Base-by-base conservation (phyloP, 2,113 vertebrate species). In the Lates calcarifer region DNA sequence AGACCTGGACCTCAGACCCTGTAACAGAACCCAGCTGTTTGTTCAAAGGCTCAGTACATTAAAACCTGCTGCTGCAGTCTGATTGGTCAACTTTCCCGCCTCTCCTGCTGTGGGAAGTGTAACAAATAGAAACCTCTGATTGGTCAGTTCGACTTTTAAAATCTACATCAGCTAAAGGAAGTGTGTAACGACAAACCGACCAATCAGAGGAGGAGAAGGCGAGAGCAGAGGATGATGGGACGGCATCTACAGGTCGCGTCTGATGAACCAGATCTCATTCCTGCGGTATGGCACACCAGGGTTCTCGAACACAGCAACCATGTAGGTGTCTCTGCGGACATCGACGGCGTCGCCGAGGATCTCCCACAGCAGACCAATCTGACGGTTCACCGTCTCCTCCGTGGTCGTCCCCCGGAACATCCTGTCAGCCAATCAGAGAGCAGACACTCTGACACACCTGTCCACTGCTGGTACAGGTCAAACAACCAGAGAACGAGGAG, bases 261-360 rank as follows among this genome's bases (percentile, higher is more conserved):
- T 64, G 79, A 97, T 90, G 86, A 97, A 96, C 97, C 97, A 97
- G 93, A 97, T 96, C 94, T 97, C 97, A 0, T 97, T 96, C 69
- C 96, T 89, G 75, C 94, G 96, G 15, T 68, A 92, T 0, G 95
- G 90, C 0, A 96, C 18, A 3, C 95, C 92, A 0, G 96, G 97
- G n/a, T 97, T 97, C 79, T 97, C 93, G 0, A 96, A 97, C 4
- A 88, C 80, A 0, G 96, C 96, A 20, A 97, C 95, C 0, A 96
- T 91, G 92, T 94, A 97, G 7, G 63, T 57, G 45, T 94, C 93
- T 0, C 6, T 82, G 47, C 81, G 89, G 49, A 96, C 57, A 0
- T 76, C 28, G 0, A 91, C 94, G 0, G 73, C 62, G 17, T 60
- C 41, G 2, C 95, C 95, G 58, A 97, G 61, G 2, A 96, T 79